These are phyloP conservation scores for Solea solea DNA, from an alignment of 2,113 vertebrate genomes.

Conservation along the genomic window DNA sequence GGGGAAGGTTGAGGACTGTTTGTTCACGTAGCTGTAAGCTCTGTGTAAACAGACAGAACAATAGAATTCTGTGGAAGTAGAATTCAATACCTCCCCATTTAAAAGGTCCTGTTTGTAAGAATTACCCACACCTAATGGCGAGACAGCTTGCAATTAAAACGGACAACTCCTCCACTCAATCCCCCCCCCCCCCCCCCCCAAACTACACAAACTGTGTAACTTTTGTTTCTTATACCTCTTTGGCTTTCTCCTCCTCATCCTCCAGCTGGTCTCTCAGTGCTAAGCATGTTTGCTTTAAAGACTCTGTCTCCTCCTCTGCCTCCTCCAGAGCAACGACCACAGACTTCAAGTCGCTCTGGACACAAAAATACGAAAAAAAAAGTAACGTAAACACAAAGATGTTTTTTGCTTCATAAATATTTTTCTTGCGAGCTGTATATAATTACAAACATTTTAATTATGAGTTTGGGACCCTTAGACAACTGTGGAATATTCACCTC, in stretches of 20 bases:
- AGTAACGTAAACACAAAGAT: no score
- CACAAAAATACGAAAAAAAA: slow-evolving; percentile 5
- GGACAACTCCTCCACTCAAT: no score
- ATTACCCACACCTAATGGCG: no score
- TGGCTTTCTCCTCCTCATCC: slow-evolving; percentile 69
- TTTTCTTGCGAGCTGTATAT: no score
- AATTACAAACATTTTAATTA: no score
- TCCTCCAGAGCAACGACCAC: slow-evolving; percentile 67
- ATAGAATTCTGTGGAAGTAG: not conserved
- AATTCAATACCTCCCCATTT: not conserved
- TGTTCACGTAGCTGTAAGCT: slow-evolving; percentile 53
- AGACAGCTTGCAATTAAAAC: no score
- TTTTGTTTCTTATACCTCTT: slow-evolving; percentile 66
- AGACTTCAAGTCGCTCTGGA: slow-evolving; percentile 60
- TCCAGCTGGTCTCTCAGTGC: slow-evolving; percentile 60
- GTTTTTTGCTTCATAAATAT: no score
- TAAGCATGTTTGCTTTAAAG: slow-evolving; percentile 61
- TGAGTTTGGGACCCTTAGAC: no score
- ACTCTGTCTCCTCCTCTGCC: slow-evolving; percentile 49
- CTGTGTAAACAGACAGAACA: slow-evolving; percentile 41
- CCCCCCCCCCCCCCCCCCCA: no score
- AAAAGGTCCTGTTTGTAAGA: not conserved
- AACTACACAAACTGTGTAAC: not conserved
- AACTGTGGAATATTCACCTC: slow-evolving; percentile 58
- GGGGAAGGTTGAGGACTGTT: slow-evolving; percentile 62